Evolutionary conservation across 2,797 vertebrate genomes (phyloP).

Genomic region (Phalanger gymnotis): DNA sequence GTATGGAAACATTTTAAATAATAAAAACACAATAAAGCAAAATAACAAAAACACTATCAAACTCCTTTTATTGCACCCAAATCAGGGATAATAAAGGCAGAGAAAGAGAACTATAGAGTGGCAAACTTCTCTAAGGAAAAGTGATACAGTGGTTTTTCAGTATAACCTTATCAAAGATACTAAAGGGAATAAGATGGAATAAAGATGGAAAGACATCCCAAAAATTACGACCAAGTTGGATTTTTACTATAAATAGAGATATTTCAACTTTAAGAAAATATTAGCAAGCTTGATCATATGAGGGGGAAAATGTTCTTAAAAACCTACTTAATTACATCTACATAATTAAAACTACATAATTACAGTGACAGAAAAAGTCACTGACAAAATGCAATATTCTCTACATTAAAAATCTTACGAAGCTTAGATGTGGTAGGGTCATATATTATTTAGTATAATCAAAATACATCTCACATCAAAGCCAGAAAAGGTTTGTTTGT

Average conservation of each 20-base stretch:
- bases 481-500: background rate
- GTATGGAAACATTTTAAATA: background rate
- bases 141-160: background rate
- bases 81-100: background rate
- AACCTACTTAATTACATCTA: background rate
- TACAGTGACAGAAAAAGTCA: background rate
- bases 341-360: no score
- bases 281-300: background rate
- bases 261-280: background rate
- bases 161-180: background rate
- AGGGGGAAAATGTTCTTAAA: background rate
- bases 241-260: background rate
- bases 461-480: background rate
- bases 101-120: background rate
- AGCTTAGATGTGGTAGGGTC: background rate
- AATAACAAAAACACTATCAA: background rate
- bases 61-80: background rate
- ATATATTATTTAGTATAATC: background rate
- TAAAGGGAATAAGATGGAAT: background rate
- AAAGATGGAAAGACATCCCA: background rate
- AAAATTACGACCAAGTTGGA: background rate
- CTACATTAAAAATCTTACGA: background rate
- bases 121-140: background rate
- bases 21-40: background rate
- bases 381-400: background rate